phyloP scores from a whole-genome alignment of 2,888 invertebrate species.

The Adelphocoris suturalis region DNA sequence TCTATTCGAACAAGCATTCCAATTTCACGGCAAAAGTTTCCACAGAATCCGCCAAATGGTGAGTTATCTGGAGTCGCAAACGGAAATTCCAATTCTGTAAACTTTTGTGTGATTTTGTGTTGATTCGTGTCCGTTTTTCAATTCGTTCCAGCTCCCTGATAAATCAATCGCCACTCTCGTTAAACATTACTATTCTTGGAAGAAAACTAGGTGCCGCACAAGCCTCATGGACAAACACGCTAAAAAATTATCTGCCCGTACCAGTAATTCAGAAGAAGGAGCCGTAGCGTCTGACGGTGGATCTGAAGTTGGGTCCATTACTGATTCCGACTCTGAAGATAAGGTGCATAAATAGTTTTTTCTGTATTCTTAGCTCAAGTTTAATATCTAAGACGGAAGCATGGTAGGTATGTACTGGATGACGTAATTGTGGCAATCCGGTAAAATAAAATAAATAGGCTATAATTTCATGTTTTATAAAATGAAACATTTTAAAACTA shows the following conservation, averaged over 20 bases:
- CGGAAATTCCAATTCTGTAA: neutral
- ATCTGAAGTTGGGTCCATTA: constrained; percentile 90
- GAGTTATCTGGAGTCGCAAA: constrained; percentile 75
- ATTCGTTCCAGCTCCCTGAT: constrained; percentile 90
- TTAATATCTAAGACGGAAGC: neutral
- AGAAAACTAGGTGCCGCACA: constrained; percentile 94
- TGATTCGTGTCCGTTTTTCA: neutral
- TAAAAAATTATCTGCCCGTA: constrained; percentile 83
- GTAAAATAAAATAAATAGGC: no score
- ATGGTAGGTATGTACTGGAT: no score
- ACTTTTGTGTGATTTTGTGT: neutral
- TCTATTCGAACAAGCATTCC: constrained; percentile 98
- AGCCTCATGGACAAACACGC: constrained; percentile 95
- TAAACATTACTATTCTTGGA: constrained; percentile 99
- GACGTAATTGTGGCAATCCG: no score
- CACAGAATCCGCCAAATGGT: constrained; percentile 98
- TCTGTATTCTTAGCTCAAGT: neutral
- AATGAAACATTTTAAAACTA: no score
- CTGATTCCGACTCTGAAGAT: constrained; percentile 93
- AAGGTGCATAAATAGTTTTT: constrained; percentile 84
- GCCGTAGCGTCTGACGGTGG: constrained; percentile 87
- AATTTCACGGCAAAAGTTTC: constrained; percentile 98
- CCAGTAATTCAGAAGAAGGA: constrained; percentile 81
- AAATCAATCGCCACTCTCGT: constrained; percentile 97
- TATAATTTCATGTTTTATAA: no score